Evolutionary conservation across 2,888 invertebrate genomes (phyloP).

Genomic region (Aphidius colemani): DNA sequence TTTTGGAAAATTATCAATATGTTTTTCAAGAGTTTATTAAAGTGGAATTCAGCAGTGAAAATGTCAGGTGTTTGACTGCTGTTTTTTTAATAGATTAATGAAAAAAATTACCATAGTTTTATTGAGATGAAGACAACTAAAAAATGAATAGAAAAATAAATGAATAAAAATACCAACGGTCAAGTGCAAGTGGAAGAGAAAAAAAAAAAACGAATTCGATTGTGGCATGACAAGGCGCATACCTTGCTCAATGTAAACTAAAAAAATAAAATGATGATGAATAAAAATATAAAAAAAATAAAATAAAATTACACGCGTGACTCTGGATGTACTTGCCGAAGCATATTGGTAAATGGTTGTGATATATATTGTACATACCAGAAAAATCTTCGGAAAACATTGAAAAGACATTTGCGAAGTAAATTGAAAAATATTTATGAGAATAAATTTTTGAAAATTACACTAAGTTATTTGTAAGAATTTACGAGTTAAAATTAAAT

Average conservation of each 20-base stretch:
- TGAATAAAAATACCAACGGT: slow-evolving; percentile 7
- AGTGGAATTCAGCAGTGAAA: slow-evolving; percentile 17
- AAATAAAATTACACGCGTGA: slow-evolving; percentile 23
- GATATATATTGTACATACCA: too few relatives aligned
- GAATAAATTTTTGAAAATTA: too few relatives aligned
- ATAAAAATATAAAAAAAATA: slow-evolving; percentile 12
- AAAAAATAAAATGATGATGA: slow-evolving; percentile 11
- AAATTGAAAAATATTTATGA: too few relatives aligned
- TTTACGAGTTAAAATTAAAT: too few relatives aligned
- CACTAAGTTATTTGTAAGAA: too few relatives aligned
- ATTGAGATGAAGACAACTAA: neutral
- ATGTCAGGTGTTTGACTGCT: slow-evolving; percentile 37
- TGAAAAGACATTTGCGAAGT: too few relatives aligned
- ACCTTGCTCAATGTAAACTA: slow-evolving; percentile 45
- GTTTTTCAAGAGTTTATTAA: slow-evolving; percentile 26
- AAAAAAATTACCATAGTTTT: neutral
- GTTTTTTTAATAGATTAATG: slow-evolving; percentile 23
- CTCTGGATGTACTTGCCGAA: slow-evolving; percentile 39
- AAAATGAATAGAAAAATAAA: neutral
- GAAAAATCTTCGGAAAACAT: too few relatives aligned
- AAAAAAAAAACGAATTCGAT: slow-evolving; percentile 37
- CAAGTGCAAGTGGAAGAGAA: slow-evolving; percentile 3
- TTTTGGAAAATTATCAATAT: neutral
- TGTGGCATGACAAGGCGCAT: slow-evolving; percentile 50
- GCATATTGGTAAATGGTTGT: slow-evolving; percentile 31